Conservation (phyloP, 2,797 vertebrate genomes). For the Sebastes taczanowskii region DNA sequence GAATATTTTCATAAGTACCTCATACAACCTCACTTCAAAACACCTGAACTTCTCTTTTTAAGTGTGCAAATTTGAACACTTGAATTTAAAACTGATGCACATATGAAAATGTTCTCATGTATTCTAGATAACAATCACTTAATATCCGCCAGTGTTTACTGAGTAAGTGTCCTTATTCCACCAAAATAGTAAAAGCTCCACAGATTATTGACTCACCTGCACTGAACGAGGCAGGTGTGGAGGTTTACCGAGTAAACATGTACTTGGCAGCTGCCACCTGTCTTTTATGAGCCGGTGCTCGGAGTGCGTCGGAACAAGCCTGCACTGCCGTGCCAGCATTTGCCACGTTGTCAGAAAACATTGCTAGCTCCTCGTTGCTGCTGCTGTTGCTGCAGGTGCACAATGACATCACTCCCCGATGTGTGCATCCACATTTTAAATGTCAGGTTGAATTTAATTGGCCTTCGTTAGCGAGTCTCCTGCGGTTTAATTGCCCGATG, state of each 20-base stretch:
- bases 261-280: slow-evolving; percentile 49
- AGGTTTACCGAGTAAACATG: slow-evolving; percentile 53
- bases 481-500: slow-evolving; percentile 11
- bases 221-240: slow-evolving; percentile 45
- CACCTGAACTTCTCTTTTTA: not conserved
- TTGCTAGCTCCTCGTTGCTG: not conserved
- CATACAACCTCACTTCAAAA: not conserved
- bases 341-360: slow-evolving; percentile 37
- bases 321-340: not conserved
- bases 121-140: not conserved
- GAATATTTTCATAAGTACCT: not conserved
- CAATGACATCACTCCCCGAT: slow-evolving; percentile 25
- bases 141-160: slow-evolving; percentile 17
- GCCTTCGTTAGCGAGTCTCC: slow-evolving; percentile 9
- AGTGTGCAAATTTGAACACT: not conserved
- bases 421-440: slow-evolving; percentile 35
- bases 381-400: slow-evolving; percentile 29
- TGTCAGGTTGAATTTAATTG: slow-evolving; percentile 65
- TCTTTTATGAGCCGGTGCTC: slow-evolving; percentile 28
- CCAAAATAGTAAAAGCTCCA: not conserved
- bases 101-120: not conserved
- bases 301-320: not conserved
- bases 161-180: not conserved
- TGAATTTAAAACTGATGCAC: not conserved
- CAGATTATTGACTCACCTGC: slow-evolving; percentile 28